phyloP scores from a whole-genome alignment of 2,113 vertebrate species.

The Uropsilus gracilis region DNA sequence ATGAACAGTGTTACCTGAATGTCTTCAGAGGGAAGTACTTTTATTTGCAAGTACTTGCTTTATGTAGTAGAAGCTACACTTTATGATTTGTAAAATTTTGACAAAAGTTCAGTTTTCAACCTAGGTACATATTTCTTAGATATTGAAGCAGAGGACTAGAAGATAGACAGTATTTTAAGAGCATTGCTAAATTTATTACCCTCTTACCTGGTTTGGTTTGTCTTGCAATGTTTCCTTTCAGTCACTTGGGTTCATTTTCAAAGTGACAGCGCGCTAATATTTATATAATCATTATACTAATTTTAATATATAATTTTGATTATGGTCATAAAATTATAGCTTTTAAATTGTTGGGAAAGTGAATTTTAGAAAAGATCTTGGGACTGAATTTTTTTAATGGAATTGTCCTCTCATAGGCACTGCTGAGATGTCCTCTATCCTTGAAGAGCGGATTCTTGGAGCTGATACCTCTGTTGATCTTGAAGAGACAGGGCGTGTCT shows the following conservation, averaged over 20 bases:
- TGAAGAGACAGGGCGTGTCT: constrained; percentile 96
- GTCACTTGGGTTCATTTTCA: not conserved
- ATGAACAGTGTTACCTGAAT: not conserved
- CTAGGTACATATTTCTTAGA: too few relatives aligned
- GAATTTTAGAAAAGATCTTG: not conserved
- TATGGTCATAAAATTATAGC: not conserved
- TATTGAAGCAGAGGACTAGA: not conserved
- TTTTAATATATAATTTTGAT: not conserved
- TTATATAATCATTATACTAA: too few relatives aligned
- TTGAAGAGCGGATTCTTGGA: constrained; percentile 97
- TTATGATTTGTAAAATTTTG: not conserved
- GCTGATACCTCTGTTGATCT: constrained; percentile 94
- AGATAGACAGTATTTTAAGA: not conserved
- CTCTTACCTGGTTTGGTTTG: not conserved
- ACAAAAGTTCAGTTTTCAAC: too few relatives aligned
- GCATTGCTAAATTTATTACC: not conserved
- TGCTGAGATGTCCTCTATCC: constrained; percentile 97
- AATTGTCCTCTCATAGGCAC: constrained; percentile 86
- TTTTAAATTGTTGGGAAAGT: not conserved
- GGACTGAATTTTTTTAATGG: not conserved
- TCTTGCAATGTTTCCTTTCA: not conserved
- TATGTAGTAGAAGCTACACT: not conserved
- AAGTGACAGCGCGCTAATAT: not conserved
- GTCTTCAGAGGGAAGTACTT: not conserved
- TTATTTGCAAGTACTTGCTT: not conserved